Base-by-base conservation (phyloP, 2,888 invertebrate genomes). In the Drosophila mulleri region DNA sequence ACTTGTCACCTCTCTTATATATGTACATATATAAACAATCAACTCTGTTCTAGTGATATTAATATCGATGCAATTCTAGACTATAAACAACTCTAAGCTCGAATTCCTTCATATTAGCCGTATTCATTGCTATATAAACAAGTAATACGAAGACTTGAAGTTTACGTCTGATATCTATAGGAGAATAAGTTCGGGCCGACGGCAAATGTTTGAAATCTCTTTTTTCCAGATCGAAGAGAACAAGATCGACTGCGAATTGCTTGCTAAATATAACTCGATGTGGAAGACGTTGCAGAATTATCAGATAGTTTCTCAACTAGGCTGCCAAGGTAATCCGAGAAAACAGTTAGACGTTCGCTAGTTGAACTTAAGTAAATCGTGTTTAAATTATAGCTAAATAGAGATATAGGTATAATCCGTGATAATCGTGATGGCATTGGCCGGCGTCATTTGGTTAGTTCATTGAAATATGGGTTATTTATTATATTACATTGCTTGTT, bases 321-420 rank as follows among this genome's bases (percentile, higher is more conserved):
- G 16, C 6, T 6, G 16, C 8, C 8, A 52, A 37, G 37, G 3
- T 39, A 37, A 23, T 53, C n/a, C 29, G 11, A 48, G 48, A 4
- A 48, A 5, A 26, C 9, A 29, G 26, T 3, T 1, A 29, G 9
- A 11, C 5, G 11, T n/a, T 16, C 37, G 3, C 37, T 23, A 37
- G 52, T 8, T 37, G n/a, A 53, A 11, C 52, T 16, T 37, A 9
- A 5, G 37, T 37, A 35, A 18, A 9, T 35, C 41, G 26, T 23
- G 9, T 39, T 39, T 23, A 29, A 14, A 44, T 29, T 14, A 50
- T 20, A 20, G 42, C 52, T 35, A 41, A 45, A 39, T 26, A 29
- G 23, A 23, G 45, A 23, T 45, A 61, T 45, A 26, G 37, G 44
- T 47, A 68, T 83, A 80, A 76, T 80, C 79, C 83, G 53, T 65